These are phyloP conservation scores for Anastrepha ludens DNA, from an alignment of 1,140 invertebrate species.

Conservation along the genomic window DNA sequence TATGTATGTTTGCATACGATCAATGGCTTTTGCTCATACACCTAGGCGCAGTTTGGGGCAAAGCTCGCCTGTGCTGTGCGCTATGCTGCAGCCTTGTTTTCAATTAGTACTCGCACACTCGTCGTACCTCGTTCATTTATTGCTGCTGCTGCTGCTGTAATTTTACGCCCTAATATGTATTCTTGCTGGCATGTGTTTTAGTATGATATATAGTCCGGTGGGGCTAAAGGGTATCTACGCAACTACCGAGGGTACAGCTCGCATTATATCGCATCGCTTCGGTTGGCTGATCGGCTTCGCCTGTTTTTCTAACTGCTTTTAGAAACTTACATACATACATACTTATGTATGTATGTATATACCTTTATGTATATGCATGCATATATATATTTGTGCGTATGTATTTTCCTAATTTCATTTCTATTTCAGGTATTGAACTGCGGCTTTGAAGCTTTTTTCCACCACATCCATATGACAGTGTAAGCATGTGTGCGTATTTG, in stretches of 20 bases:
- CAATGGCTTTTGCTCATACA: neutral
- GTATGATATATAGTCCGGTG: constrained; percentile 11
- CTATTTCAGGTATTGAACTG: constrained; percentile 43
- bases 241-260: constrained; percentile 46
- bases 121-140: neutral
- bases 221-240: constrained; percentile 35
- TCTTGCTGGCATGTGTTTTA: neutral
- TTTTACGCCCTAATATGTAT: neutral
- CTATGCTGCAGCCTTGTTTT: constrained; percentile 32
- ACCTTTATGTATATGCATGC: neutral
- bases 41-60: constrained; percentile 6
- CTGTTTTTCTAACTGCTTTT: constrained; percentile 45
- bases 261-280: constrained; percentile 35
- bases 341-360: neutral
- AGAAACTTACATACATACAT: neutral
- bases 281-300: constrained; percentile 36
- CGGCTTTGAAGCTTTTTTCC: constrained; percentile 43
- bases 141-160: neutral
- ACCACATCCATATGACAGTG: too few relatives aligned
- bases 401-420: constrained; percentile 48
- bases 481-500: neutral
- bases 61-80: neutral
- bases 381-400: neutral
- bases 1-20: neutral
- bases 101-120: neutral